Base-by-base conservation (phyloP, 2,797 vertebrate genomes). In the Syngnathus rostellatus region DNA sequence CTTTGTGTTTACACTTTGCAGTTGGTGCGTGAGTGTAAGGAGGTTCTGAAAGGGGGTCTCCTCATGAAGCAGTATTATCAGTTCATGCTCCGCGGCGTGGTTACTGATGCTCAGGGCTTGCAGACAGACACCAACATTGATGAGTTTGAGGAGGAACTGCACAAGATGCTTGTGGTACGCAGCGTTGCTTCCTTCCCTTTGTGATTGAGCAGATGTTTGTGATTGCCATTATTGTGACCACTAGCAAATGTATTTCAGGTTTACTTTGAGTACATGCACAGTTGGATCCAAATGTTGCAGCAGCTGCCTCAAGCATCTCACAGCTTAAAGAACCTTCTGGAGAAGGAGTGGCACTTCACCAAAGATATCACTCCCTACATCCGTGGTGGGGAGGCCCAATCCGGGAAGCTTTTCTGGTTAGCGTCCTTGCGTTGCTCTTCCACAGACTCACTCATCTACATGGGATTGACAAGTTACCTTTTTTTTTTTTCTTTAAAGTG, bases 1-100 rank as follows among this genome's bases (percentile, higher is more conserved):
- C 60, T 45, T 25, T 4, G 6, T 41, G 19, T 41, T 41, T 21
- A 43, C 41, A 14, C 23, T 81, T 57, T 90, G 81, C 88, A 99
- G 97, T 89, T 99, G 88, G 97, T 98, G 76, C 92, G 97, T 10
- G 97, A 99, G 82, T 99, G 97, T 79, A 99, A 98, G 74, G 97
- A 99, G 80, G 95, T 99, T 70, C 89, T 99, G 50, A 98, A 98
- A 84, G 97, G 97, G 0, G 97, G 97, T 12, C 93, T 99, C 8
- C 83, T 99, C 72, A 99, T 99, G 96, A 99, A 99, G 89, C 97
- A 97, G 91, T 99, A 99, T 87, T 98, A 99, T 86, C 97, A 98
- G 89, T 98, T 95, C 82, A 98, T 99, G 97, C 90, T 98, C 76
- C 89, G 89, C 1, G 93, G 92, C 17, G 93, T 97, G 19, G 90